Conservation (phyloP, 1,140 invertebrate genomes). For the Antheraea mylitta region DNA sequence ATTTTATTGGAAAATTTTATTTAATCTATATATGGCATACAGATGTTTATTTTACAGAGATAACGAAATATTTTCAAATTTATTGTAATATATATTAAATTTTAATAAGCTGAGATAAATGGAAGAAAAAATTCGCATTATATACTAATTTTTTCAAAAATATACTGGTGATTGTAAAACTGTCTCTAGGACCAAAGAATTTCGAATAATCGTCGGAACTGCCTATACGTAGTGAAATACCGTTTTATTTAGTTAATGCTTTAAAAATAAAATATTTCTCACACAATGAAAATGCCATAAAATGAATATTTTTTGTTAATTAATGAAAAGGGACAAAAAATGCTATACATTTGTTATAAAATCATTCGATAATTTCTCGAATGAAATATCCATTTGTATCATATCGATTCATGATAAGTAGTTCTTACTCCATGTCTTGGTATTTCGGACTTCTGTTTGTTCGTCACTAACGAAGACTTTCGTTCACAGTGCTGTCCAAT, state of each 20-base stretch:
- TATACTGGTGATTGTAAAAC: neutral
- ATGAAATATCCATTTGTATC: neutral
- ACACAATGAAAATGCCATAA: neutral
- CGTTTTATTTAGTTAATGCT: neutral
- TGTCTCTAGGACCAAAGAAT: neutral
- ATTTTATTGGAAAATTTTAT: too few species aligned
- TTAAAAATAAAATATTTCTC: neutral
- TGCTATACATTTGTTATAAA: neutral
- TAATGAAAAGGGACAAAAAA: neutral
- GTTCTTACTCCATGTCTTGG: conserved; percentile 47
- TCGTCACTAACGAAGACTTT: conserved; percentile 24
- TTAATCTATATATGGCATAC: too few species aligned
- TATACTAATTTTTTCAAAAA: neutral
- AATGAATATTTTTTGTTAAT: neutral
- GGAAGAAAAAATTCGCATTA: neutral
- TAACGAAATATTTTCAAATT: too few species aligned
- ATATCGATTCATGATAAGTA: conserved; percentile 26
- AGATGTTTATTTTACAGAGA: too few species aligned
- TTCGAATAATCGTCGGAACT: neutral
- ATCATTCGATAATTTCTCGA: too few species aligned
- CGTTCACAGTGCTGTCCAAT: conserved; percentile 23
- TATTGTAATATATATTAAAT: too few species aligned
- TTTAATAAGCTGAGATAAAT: too few species aligned
- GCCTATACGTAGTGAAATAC: neutral
- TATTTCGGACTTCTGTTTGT: conserved; percentile 20